Base-by-base conservation (phyloP, 2,888 invertebrate genomes). In the Miltochrista miniata region DNA sequence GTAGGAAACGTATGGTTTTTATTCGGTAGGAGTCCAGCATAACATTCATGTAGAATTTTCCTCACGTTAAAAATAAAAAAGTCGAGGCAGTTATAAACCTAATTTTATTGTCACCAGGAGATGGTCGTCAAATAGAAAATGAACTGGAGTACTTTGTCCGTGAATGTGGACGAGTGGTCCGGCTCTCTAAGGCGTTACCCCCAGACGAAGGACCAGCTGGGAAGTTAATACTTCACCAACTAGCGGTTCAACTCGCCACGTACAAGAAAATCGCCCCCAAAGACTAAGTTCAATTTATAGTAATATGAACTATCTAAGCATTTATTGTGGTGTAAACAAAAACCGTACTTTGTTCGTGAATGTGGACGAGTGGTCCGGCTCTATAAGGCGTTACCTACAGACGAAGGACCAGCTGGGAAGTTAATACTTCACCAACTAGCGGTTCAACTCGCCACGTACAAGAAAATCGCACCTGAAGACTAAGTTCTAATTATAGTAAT, bases 91-190 rank as follows among this genome's bases (percentile, higher is more conserved):
- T n/a, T n/a, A n/a, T n/a, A n/a, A n/a, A n/a, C n/a, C n/a, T n/a
- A 5, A 24, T 24, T 24, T 24, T 24, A 5, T 24, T 24, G 18
- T 24, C 10, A n/a, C 7, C 65, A 91, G 90, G 89, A 4, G 91
- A 91, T 54, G 74, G 83, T 34, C 72, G 74, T 30, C 86, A 92
- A 31, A 61, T 90, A 35, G 96, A 96, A 52, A 95, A 94, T 52
- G 98, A 98, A 76, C 81, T 99, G 59, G 97, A 98, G 72, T 97
- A 98, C 84, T 98, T 96, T 77, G 94, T 99, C 10, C 93, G 95
- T 30, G 98, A 98, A 87, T 98, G 97, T 77, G 97, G 97, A 0
- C 95, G 96, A 1, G 83, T 84, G 0, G 87, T 98, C 94, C 84
- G 97, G 93, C 14, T 96, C 94, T 59, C 93, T 91, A 72, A 98